These are phyloP conservation scores for Anneissia japonica DNA, from an alignment of 35 echinoderm and acorn worm species.

Conservation along the genomic window DNA sequence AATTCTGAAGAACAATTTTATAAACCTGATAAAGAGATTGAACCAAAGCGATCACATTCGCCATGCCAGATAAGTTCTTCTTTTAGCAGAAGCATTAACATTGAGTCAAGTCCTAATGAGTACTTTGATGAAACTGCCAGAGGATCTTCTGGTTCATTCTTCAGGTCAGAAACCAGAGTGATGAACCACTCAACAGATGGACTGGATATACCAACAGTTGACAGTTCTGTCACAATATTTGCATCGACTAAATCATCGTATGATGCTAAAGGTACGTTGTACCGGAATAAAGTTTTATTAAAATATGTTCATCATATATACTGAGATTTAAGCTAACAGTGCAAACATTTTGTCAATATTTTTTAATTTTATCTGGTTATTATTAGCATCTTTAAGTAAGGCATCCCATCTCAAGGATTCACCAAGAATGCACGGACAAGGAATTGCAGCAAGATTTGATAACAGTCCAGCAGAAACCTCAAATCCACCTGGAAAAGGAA, in stretches of 20 bases:
- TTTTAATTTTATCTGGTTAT: too few species aligned
- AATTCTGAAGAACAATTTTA: too few species aligned
- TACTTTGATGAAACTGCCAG: neutral
- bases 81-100: neutral
- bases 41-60: neutral
- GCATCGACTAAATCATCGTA: conserved; percentile 37
- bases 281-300: neutral
- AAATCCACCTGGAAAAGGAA: neutral
- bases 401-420: too few species aligned
- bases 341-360: too few species aligned
- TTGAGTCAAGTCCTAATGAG: neutral
- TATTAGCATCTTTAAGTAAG: too few species aligned
- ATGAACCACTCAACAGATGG: conserved; percentile 63
- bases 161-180: conserved; percentile 58
- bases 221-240: conserved; percentile 70
- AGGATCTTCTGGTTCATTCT: neutral
- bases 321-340: too few species aligned
- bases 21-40: neutral
- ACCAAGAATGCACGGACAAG: neutral
- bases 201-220: conserved; percentile 56
- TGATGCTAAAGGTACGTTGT: conserved; percentile 11
- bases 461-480: neutral
- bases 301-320: too few species aligned
- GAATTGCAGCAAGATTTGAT: neutral
- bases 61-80: neutral